Percentiles rank a stretch among this genome's conserved stretches.
Conservation (phyloP, 2,888 invertebrate species). For the Heteropelma amictum region DNA sequence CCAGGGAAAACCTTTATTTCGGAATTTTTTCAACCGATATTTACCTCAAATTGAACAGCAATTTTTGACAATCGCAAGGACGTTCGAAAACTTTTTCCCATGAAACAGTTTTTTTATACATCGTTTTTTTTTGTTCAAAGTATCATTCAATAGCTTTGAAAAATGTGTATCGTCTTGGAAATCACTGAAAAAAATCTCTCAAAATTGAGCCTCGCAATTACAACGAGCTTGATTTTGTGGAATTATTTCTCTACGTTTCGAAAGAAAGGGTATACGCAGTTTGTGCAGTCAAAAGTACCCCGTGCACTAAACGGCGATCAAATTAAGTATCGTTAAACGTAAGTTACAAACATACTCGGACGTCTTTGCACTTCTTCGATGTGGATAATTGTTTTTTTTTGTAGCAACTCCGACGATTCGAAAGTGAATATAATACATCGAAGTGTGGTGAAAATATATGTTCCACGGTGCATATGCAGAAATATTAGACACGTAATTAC, state of each 20-base stretch:
- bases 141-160: no score
- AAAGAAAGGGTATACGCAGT: neutral
- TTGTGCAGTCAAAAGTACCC: conserved; percentile 3
- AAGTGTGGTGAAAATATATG: no score
- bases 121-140: no score
- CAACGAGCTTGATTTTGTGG: conserved; percentile 31
- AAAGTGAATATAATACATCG: conserved; percentile 1
- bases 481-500: no score
- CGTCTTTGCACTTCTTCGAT: conserved; percentile 36
- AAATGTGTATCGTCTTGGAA: no score
- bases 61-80: no score
- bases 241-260: neutral
- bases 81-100: no score
- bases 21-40: no score
- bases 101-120: no score
- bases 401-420: neutral
- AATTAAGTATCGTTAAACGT: conserved; percentile 49
- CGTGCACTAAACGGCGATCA: conserved; percentile 33
- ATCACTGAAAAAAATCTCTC: no score
- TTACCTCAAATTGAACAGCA: no score
- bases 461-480: neutral
- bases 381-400: conserved; percentile 22
- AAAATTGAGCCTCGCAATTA: conserved; percentile 10
- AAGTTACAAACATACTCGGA: conserved; percentile 20
- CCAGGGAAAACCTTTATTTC: no score